Base-by-base conservation (phyloP, 2,113 vertebrate genomes). In the Accipiter virgatus region DNA sequence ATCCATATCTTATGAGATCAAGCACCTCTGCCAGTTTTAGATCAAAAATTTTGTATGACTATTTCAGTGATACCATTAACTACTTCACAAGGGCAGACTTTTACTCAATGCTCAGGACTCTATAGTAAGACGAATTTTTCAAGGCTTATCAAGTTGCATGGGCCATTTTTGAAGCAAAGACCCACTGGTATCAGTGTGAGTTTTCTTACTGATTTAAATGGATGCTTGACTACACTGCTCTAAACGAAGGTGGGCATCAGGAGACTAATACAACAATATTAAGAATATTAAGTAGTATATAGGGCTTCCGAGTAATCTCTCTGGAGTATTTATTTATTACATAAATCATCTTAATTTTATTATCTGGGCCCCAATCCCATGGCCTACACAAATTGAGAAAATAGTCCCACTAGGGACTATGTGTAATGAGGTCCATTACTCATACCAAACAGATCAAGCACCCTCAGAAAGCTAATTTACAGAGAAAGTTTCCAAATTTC, bases 321-420 rank as follows among this genome's bases (percentile, higher is more conserved):
- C 48, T 81, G n/a, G 23, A 77, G 26, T 6, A 72, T 40, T n/a
- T 68, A 52, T 16, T 83, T 88, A 45, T 36, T 52, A 48, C 13
- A 77, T 62, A 91, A 87, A 77, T 70, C 77, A 89, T 36, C n/a
- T 43, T 86, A 61, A 94, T 5, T 79, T 95, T 55, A 50, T 56
- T 73, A 90, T 36, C 59, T 81, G 32, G 34, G 58, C 50, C 26
- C 23, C 45, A 68, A 66, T 65, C n/a, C 47, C 50, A 83, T 0
- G 16, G 52, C 26, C 53, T 70, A 66, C 36, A 94, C 45, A 90
- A 74, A 47, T 1, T 70, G 67, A 93, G 47, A 81, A 71, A 91
- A 82, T 2, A 80, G 61, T 31, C 43, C 45, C 73, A 58, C 21
- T 48, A 81, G 29, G 29, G 53, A 58, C 40, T 53, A 19, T 3